Base-by-base conservation (phyloP, 2,113 vertebrate species). In the Coptodon rendalli region DNA sequence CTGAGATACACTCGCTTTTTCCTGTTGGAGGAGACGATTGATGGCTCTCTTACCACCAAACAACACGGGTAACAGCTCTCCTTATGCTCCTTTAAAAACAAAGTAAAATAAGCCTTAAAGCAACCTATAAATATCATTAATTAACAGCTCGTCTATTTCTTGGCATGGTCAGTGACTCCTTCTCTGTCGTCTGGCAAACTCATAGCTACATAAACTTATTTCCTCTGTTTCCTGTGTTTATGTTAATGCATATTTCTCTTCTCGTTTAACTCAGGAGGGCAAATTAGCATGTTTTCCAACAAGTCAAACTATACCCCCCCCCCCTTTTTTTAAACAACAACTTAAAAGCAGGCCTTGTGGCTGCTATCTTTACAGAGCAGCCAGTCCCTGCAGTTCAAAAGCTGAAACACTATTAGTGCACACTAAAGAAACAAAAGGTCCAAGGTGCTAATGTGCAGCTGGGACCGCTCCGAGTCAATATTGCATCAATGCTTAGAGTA, bases 401-500 rank as follows among this genome's bases (percentile, higher is more conserved):
- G n/a, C 73, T 61, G 81, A 90, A 71, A 83, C 36, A 78, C 29
- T 22, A 56, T 83, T 38, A 78, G n/a, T 19, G 43, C 50, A 50
- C 12, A 8, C 73, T 50, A 79, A 27, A 34, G 80, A 83, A 82
- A 87, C 81, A 82, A 85, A 81, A 66, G 82, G 84, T 88, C 56
- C 50, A 81, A 54, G 87, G 88, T 85, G 87, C 82, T 87, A 92
- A 93, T 89, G 84, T 81, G 38, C 84, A 88, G 48, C 86, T 63
- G 91, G 88, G 85, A 85, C 79, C 1, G 5, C n/a, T 88, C 76
- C 19, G 63, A 87, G 92, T 93, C 92, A 91, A 94, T 93, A 91
- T 79, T 89, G 78, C 87, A 90, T 92, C 90, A 92, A 89, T 90
- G 84, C 90, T 89, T 83, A 81, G 66, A 87, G 86, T 57, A 93